Evolutionary conservation across 2,888 invertebrate genomes (phyloP), one percentile per base, ranked within the genome.

Genomic region (Esperia sulphurella): DNA sequence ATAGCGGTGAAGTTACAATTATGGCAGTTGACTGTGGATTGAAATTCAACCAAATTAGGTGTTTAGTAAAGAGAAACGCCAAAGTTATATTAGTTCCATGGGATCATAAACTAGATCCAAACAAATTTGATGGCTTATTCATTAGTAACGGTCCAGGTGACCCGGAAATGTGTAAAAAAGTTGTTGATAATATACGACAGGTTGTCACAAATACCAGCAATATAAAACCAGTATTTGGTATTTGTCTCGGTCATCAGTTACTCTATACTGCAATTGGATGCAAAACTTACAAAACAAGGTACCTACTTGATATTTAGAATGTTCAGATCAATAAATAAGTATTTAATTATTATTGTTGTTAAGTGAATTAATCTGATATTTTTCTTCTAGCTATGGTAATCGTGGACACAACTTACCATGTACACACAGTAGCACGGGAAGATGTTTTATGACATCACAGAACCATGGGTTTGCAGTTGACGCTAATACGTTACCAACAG

Each of bases 391-490:
- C 55, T 98, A 98, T 77, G 99, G 99, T 21, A 99, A 99, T 79
- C 95, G 99, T 51, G 99, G 99, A 3, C 99, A 99, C 80, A 99
- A 99, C 84, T 95, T 99, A 75, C 99, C 99, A 0, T 99, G 98
- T 64, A 93, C 95, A 8, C 98, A 98, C 78, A 92, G 93, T 50
- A 94, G 93, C 12, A 97, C 97, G 0, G 92, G 92, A 8, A 93
- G 98, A 37, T 99, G 99, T 78, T 98, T 94, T 81, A 99, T 99
- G 93, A 99, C 99, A 0, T 97, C 98, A 0, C 99, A 99, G 85
- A 99, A 99, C 84, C 98, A 99, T 72, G 99, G 98, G 8, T 99
- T 94, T 80, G 98, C 98, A 8, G 97, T 99, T 0, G 94, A 97
- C 66, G 86, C 92, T 0, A 70, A 90, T 0, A 90, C 92, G 1